Conservation (phyloP, 2,888 invertebrate genomes). For the Drosophila mayaguana region DNA sequence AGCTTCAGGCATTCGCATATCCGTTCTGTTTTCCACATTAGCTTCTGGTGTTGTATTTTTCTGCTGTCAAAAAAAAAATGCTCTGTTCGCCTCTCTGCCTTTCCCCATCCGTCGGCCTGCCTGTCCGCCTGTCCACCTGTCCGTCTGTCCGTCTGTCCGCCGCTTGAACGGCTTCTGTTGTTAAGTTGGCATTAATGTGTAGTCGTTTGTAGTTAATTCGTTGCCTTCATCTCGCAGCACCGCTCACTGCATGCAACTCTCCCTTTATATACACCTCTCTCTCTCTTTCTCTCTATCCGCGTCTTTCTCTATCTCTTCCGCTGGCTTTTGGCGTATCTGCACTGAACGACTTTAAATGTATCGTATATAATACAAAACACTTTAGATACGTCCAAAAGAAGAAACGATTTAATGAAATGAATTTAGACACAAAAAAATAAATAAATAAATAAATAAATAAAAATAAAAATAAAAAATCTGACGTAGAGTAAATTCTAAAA, state of each 20-base stretch:
- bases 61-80: constrained; percentile 30
- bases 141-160: constrained; percentile 4
- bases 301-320: not conserved
- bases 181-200: constrained; percentile 82
- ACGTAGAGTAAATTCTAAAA: not conserved
- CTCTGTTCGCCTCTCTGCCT: constrained; percentile 5
- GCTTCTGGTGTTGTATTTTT: constrained; percentile 70
- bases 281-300: not conserved
- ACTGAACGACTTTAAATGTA: constrained; percentile 76
- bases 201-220: constrained; percentile 83
- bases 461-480: too few species aligned
- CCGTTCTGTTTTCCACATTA: constrained; percentile 71
- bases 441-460: not conserved
- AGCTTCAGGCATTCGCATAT: constrained; percentile 78
- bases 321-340: constrained; percentile 58
- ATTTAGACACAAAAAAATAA: not conserved
- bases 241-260: constrained; percentile 26
- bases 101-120: not conserved
- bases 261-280: not conserved
- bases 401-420: not conserved
- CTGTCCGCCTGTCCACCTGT: constrained; percentile 18
- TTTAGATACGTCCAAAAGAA: constrained; percentile 33
- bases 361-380: constrained; percentile 63
- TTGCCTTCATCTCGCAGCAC: constrained; percentile 41
- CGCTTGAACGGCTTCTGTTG: constrained; percentile 80